These are phyloP conservation scores for Atethmia centrago DNA, from an alignment of 2,888 invertebrate genomes.

Conservation along the genomic window DNA sequence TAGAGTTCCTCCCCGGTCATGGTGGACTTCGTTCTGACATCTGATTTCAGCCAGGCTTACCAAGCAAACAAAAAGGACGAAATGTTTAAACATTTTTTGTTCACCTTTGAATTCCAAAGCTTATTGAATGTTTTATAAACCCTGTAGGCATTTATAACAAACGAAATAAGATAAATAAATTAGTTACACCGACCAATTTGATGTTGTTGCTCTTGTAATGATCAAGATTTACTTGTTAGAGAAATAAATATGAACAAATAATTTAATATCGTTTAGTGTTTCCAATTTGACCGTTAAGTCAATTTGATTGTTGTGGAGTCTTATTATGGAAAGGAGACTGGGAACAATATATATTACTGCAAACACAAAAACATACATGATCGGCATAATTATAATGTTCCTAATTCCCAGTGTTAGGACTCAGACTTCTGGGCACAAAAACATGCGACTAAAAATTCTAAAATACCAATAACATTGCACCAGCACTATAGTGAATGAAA, in stretches of 20 bases:
- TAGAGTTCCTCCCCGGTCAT: not conserved
- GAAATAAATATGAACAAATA: not conserved
- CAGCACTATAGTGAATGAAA: slow-evolving; percentile 59
- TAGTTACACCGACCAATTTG: not conserved
- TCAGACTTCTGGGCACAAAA: not conserved
- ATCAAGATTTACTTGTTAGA: not conserved
- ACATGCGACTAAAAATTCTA: not conserved
- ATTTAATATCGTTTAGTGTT: not conserved
- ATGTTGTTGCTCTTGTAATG: not conserved
- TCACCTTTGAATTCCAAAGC: not conserved
- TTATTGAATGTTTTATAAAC: no score
- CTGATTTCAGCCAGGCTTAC: not conserved
- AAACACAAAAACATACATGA: not conserved
- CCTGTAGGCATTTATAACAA: not conserved
- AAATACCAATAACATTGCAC: slow-evolving; percentile 36
- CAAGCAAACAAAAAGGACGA: not conserved
- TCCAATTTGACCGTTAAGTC: not conserved
- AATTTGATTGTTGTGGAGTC: not conserved
- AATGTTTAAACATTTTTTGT: slow-evolving; percentile 1
- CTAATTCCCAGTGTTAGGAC: not conserved
- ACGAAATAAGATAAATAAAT: not conserved
- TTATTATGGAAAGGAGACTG: not conserved
- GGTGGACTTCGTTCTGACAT: not conserved
- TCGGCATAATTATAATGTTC: not conserved
- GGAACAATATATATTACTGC: not conserved